Evolutionary conservation across 2,888 invertebrate genomes (phyloP).

Genomic region (Pristionchus fissidentatus): DNA sequence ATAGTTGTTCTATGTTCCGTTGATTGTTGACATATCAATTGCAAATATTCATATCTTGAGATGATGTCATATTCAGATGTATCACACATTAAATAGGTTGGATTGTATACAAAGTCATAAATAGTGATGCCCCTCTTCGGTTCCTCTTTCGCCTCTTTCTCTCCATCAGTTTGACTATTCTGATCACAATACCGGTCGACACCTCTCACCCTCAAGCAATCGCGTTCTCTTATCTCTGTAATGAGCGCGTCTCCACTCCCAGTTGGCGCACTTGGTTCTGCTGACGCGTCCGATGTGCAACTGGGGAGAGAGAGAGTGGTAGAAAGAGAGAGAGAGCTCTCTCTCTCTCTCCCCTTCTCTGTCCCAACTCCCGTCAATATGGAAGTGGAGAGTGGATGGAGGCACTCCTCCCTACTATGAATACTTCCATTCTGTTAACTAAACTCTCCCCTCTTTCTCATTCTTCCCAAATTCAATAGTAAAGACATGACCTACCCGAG

Average conservation of each 20-base stretch:
- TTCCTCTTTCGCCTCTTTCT: not conserved
- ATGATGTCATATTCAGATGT: not conserved
- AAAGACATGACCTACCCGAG: not conserved
- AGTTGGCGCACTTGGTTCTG: not conserved
- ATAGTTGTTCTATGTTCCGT: not conserved
- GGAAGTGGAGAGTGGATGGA: slow-evolving; percentile 41
- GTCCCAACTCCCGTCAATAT: slow-evolving; percentile 31
- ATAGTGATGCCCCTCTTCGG: too few species aligned
- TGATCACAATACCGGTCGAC: not conserved
- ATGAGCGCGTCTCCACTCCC: not conserved
- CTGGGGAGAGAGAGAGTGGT: not conserved
- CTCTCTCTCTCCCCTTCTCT: not conserved
- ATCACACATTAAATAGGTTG: not conserved
- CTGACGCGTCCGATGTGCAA: not conserved
- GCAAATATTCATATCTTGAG: not conserved
- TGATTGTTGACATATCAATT: not conserved
- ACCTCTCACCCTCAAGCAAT: not conserved
- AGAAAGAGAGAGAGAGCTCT: not conserved
- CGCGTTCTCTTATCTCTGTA: not conserved
- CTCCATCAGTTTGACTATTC: not conserved
- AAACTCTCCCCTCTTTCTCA: slow-evolving; percentile 12
- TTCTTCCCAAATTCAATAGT: slow-evolving; percentile 47
- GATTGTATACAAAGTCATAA: not conserved
- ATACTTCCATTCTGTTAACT: slow-evolving; percentile 5
- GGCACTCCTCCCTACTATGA: not conserved